These are phyloP conservation scores for Pachyramphus minor DNA, from an alignment of 2,113 vertebrate species.

Conservation along the genomic window DNA sequence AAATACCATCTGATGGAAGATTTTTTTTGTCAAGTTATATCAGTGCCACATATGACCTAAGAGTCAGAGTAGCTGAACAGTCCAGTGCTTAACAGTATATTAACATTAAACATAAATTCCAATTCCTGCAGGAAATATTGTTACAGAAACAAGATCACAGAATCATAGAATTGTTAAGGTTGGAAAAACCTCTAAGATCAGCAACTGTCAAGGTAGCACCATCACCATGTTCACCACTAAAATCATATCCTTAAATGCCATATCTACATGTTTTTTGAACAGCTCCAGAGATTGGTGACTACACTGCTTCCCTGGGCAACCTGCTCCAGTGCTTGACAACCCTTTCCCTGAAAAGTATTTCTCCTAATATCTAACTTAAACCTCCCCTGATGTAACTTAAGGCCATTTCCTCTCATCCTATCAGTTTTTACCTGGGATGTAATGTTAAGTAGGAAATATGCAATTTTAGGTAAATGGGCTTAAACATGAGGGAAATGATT, in stretches of 20 bases:
- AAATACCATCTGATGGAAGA: background rate
- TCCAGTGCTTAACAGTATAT: background rate
- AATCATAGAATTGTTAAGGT: background rate
- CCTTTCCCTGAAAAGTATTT: background rate
- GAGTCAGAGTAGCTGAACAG: background rate
- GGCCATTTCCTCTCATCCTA: background rate
- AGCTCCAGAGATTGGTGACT: background rate
- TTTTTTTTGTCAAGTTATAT: background rate
- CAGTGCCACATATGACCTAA: background rate
- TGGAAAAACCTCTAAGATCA: background rate
- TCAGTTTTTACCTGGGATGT: background rate
- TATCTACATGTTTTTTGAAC: background rate
- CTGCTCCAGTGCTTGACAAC: background rate
- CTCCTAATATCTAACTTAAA: background rate
- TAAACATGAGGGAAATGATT: background rate
- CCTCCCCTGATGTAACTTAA: background rate
- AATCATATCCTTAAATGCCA: background rate
- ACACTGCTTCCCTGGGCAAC: background rate
- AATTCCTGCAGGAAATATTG: background rate
- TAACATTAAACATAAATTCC: background rate
- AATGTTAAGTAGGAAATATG: background rate
- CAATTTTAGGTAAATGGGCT: background rate
- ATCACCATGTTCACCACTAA: background rate
- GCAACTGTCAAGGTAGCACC: background rate
- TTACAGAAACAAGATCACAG: fast-evolving